A percentile compares a stretch with the other conserved stretches of the same genome.
These are phyloP conservation scores for Carterocephalus palaemon DNA, from an alignment of 2,888 invertebrate species.

Conservation along the genomic window DNA sequence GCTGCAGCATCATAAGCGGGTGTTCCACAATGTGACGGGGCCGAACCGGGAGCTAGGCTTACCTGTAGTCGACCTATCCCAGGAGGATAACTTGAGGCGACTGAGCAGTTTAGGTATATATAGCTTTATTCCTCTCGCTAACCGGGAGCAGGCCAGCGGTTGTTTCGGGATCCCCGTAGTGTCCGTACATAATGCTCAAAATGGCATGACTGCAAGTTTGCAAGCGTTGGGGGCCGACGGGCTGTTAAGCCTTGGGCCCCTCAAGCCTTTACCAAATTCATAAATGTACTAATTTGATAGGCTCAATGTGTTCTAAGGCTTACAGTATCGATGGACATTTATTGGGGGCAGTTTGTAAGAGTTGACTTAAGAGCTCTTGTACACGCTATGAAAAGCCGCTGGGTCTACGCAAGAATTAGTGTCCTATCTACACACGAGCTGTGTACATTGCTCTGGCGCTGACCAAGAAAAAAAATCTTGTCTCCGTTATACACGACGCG, in stretches of 20 bases:
- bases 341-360: neutral
- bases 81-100: slow-evolving; percentile 81
- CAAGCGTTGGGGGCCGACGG: slow-evolving; percentile 84
- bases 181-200: slow-evolving; percentile 81
- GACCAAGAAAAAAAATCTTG: too few species aligned
- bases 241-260: slow-evolving; percentile 84
- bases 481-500: too few species aligned
- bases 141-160: slow-evolving; percentile 79
- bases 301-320: slow-evolving; percentile 1
- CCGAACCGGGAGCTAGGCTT: slow-evolving; percentile 81
- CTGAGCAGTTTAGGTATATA: slow-evolving; percentile 83
- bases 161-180: slow-evolving; percentile 86
- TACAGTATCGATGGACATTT: slow-evolving; percentile 3
- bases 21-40: slow-evolving; percentile 68
- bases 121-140: slow-evolving; percentile 86
- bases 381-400: too few species aligned
- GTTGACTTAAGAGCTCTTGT: neutral
- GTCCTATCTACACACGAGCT: too few species aligned
- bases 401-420: too few species aligned
- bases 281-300: slow-evolving; percentile 36
- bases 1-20: slow-evolving; percentile 79
- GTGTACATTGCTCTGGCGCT: too few species aligned
- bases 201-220: slow-evolving; percentile 76
- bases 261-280: slow-evolving; percentile 78
- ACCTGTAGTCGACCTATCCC: slow-evolving; percentile 85